Evolutionary conservation across 2,113 vertebrate species (phyloP), one percentile per base, ranked within the genome.

Genomic region (Ammodytes dubius): DNA sequence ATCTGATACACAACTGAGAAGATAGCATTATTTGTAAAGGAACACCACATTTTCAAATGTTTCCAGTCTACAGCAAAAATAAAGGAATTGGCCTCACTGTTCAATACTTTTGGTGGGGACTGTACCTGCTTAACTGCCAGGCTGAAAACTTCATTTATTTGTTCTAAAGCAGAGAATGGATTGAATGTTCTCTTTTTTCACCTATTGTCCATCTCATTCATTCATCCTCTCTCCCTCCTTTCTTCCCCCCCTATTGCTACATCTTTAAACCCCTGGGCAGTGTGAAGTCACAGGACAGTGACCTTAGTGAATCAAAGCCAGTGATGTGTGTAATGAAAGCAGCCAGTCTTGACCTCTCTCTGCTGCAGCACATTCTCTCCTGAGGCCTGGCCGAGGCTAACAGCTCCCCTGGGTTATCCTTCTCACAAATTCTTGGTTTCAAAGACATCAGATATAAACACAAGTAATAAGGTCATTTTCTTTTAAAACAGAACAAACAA

Each of bases 301-400:
- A 67, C 14, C 58, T 9, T 47, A 58, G 27, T n/a, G 17, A 65
- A 70, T 70, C 27, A 66, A n/a, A 60, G 27, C 19, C 53, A 60
- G 8, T 19, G 39, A 37, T 43, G 77, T 59, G 64, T 70, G 70
- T 54, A 70, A 52, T 58, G 47, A 61, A 58, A 15, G 11, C 50
- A 14, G 37, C 17, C 12, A 19, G 54, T 59, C 2, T 4, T 60
- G 67, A 60, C 40, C 35, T 76, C 46, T 17, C 27, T 40, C 60
- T 66, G 52, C 39, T 66, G 46, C 52, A 14, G 46, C 35, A 27
- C 6, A 27, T 7, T 10, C 37, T 49, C 10, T 7, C 17, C 3
- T 0, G n/a, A 52, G 64, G 58, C 45, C 3, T 19, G 39, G 47
- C 47, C 46, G 54, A 43, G n/a, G 35, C 63, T 35, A 56, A 56